A percentile compares a stretch with the other conserved stretches of the same genome.
phyloP scores from a whole-genome alignment of 92 coral and sea anemone genomes.

The Palythoa heliodiscus region DNA sequence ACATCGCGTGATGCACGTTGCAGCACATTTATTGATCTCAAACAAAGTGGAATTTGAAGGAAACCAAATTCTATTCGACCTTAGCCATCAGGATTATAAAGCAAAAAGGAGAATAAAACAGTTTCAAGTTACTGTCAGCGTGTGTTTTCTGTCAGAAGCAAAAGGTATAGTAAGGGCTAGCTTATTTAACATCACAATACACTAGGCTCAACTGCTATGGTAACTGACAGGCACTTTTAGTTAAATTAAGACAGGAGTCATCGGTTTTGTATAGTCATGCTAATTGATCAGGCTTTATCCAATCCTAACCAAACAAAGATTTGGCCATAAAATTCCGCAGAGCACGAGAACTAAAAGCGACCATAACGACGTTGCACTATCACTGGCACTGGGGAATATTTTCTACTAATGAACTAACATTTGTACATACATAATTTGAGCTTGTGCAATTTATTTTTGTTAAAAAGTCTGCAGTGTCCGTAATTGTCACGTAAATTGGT shows the following conservation, averaged over 20 bases:
- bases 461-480: no score
- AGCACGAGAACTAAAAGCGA: background rate
- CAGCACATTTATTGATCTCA: background rate
- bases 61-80: background rate
- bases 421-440: no score
- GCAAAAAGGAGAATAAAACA: background rate
- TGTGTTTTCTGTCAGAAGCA: background rate
- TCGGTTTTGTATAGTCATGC: constrained; percentile 10
- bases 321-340: background rate
- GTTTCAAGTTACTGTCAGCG: background rate
- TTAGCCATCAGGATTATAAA: background rate
- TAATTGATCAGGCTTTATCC: background rate
- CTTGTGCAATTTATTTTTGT: no score
- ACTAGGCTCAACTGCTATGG: constrained; percentile 1
- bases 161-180: background rate
- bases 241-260: constrained; percentile 26
- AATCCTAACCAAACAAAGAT: background rate
- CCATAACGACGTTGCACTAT: no score
- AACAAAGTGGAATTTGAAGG: background rate
- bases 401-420: no score
- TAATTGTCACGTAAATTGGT: no score
- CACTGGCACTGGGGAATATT: no score
- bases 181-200: constrained; percentile 12
- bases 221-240: constrained; percentile 15
- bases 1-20: constrained; percentile 6